phyloP scores from a whole-genome alignment of 2,113 vertebrate genomes.

The Ramphastos sulfuratus region DNA sequence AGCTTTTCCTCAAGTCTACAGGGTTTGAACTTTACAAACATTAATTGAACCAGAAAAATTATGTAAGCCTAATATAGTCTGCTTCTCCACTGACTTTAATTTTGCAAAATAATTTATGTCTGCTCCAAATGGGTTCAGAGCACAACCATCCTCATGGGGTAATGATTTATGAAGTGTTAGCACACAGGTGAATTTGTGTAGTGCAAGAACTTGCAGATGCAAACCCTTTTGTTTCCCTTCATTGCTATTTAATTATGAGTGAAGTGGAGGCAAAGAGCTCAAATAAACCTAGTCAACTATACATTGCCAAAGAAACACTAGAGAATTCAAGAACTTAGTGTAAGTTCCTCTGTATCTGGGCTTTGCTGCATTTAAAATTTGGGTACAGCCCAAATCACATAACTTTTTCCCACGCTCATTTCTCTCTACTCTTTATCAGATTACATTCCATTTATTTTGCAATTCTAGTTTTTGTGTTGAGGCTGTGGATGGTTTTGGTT shows the following conservation, averaged over 20 bases:
- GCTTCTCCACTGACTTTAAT: neutral
- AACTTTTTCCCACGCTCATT: neutral
- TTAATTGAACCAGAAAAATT: slow-evolving; percentile 2
- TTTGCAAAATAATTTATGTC: slow-evolving; percentile 16
- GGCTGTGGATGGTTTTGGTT: too few species aligned
- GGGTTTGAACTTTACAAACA: neutral
- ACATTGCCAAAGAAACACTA: neutral
- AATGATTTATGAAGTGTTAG: slow-evolving; percentile 39
- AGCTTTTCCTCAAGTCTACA: neutral
- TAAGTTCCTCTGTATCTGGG: neutral
- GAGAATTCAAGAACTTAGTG: neutral
- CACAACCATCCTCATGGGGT: neutral
- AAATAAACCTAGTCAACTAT: neutral
- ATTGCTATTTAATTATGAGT: slow-evolving; percentile 50
- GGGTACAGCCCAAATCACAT: neutral
- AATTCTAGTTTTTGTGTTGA: neutral
- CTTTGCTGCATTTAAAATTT: neutral
- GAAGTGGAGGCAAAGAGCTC: slow-evolving; percentile 15
- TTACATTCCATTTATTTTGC: neutral
- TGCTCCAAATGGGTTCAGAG: slow-evolving; percentile 12
- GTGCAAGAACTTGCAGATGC: slow-evolving; percentile 30
- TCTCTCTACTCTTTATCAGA: neutral
- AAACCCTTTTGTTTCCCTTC: slow-evolving; percentile 13
- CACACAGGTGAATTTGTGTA: slow-evolving; percentile 3
- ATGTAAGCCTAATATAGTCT: neutral